Evolutionary conservation across 2,113 vertebrate genomes (phyloP).

Genomic region (Ceratotherium simum): DNA sequence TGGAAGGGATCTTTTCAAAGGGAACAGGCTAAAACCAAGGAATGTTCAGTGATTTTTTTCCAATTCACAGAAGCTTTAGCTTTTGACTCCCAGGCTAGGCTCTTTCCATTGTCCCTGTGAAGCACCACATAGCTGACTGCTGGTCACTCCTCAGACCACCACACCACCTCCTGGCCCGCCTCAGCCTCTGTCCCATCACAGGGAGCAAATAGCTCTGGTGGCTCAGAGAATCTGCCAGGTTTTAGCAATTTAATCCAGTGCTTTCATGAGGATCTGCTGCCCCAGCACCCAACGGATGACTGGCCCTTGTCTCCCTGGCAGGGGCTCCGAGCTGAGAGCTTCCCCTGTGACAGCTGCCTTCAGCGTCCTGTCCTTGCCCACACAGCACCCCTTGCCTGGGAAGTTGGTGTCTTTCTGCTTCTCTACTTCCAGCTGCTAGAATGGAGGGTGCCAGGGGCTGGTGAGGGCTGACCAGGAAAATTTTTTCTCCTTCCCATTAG

Average conservation of each 20-base stretch:
- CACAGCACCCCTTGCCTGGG: background rate
- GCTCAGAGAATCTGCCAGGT: background rate
- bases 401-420: background rate
- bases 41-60: background rate
- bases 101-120: background rate
- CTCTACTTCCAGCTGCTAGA: accelerated
- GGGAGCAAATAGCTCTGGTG: background rate
- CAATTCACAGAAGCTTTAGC: background rate
- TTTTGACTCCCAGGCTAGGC: background rate
- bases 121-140: background rate
- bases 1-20: background rate
- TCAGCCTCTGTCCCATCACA: background rate
- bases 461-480: background rate
- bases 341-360: background rate
- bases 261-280: background rate
- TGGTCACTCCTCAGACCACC: background rate
- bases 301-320: background rate
- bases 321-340: background rate
- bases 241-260: background rate
- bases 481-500: background rate
- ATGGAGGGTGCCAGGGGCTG: background rate
- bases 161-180: background rate
- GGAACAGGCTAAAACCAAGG: background rate
- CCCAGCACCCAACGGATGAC: background rate
- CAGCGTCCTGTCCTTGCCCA: background rate